A percentile compares a stretch with the other conserved stretches of the same genome.
Conservation (phyloP, 2,888 invertebrate genomes). For the Hirtodrosophila trivittata region DNA sequence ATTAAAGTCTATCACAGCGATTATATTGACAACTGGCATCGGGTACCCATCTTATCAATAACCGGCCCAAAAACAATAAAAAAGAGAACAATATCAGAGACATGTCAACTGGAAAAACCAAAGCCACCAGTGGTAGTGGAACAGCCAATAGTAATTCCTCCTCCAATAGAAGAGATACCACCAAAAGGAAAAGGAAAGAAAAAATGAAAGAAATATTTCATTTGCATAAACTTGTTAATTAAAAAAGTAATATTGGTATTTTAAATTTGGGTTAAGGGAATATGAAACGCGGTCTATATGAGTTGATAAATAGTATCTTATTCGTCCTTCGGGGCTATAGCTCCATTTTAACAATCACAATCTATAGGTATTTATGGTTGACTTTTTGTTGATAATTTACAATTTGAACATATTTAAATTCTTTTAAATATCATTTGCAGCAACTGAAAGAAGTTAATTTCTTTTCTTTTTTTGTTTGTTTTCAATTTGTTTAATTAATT, state of each 20-base stretch:
- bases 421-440: too few species aligned
- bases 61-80: constrained; percentile 32
- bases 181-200: constrained; percentile 17
- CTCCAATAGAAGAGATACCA: not conserved
- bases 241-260: not conserved
- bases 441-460: not conserved
- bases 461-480: constrained; percentile 1
- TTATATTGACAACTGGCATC: constrained; percentile 60
- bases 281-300: too few species aligned
- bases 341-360: too few species aligned
- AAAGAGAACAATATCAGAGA: constrained; percentile 22
- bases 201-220: constrained; percentile 27
- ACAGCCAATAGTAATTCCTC: not conserved
- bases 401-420: not conserved
- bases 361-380: too few species aligned
- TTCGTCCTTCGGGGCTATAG: too few species aligned
- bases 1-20: constrained; percentile 52
- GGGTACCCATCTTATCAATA: constrained; percentile 50
- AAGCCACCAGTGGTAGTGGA: not conserved
- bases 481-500: constrained; percentile 63
- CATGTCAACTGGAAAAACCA: constrained; percentile 20
- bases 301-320: too few species aligned
- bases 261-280: too few species aligned
- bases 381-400: not conserved
- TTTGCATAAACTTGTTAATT: constrained; percentile 11